phyloP scores from a whole-genome alignment of 2,113 vertebrate genomes.

The Thinocorus orbignyianus region DNA sequence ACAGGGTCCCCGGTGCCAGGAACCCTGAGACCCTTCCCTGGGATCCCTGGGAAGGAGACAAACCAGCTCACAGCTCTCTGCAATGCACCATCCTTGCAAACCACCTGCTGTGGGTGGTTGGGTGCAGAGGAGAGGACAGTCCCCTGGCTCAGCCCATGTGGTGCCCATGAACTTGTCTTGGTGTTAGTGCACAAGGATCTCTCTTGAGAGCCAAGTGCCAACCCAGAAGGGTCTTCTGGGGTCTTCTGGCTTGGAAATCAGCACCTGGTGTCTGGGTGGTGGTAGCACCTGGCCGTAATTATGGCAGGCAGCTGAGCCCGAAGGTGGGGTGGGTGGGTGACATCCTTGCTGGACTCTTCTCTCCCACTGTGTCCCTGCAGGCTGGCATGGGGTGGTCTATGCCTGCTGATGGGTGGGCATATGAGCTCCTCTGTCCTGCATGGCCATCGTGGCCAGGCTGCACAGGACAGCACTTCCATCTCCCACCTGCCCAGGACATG shows the following conservation, averaged over 20 bases:
- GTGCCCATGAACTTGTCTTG: background rate
- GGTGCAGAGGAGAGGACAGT: background rate
- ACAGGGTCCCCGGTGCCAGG: background rate
- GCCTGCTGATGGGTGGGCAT: background rate
- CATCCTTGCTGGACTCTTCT: background rate
- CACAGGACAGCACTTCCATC: background rate
- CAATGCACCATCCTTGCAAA: background rate
- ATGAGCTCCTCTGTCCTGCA: accelerated
- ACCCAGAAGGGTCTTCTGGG: background rate
- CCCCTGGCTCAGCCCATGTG: background rate
- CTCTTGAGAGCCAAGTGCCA: background rate
- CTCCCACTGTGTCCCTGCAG: accelerated
- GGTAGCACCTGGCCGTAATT: background rate
- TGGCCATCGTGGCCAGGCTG: accelerated
- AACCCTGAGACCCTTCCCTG: no score
- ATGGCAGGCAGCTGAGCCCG: background rate
- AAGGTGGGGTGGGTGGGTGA: background rate
- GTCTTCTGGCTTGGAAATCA: background rate
- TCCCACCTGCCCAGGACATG: accelerated
- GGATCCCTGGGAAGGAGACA: background rate
- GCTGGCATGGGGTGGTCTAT: background rate
- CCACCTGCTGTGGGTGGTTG: background rate
- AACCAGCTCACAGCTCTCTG: background rate
- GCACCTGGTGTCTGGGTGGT: background rate
- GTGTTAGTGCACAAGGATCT: background rate